A percentile compares a stretch with the other conserved stretches of the same genome.
These are phyloP conservation scores for Mycetomoellerius zeteki DNA, from an alignment of 1,140 invertebrate genomes.

Conservation along the genomic window DNA sequence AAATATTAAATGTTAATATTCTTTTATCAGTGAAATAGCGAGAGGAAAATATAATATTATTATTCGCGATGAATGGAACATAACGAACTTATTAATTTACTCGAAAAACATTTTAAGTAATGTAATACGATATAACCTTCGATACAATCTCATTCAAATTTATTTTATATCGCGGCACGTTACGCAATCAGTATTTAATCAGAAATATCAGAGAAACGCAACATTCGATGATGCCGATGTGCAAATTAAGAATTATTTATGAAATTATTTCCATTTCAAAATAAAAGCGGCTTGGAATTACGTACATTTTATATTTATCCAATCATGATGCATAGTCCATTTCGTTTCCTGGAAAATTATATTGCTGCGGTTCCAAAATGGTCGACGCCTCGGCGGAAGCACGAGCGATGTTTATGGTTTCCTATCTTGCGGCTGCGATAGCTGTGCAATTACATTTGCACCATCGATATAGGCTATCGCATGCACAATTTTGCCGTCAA, in stretches of 20 bases:
- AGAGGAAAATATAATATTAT: neutral
- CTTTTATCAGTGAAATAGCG: neutral
- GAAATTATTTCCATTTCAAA: slow-evolving; percentile 41
- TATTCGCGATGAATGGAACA: neutral
- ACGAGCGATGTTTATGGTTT: slow-evolving; percentile 73
- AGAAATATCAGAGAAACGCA: neutral
- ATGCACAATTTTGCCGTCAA: slow-evolving; percentile 13
- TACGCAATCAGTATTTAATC: slow-evolving; percentile 44
- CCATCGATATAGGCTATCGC: slow-evolving; percentile 34
- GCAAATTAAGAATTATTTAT: slow-evolving; percentile 57
- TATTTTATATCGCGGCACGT: slow-evolving; percentile 43
- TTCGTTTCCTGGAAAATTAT: slow-evolving; percentile 58
- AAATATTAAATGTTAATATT: slow-evolving; percentile 12
- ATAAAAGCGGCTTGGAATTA: slow-evolving; percentile 41
- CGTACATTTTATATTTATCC: slow-evolving; percentile 26
- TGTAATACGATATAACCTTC: slow-evolving; percentile 8
- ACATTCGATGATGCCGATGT: neutral
- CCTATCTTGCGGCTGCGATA: slow-evolving; percentile 64
- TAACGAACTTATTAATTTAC: slow-evolving; percentile 32
- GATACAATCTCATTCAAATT: slow-evolving; percentile 26
- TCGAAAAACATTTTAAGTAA: slow-evolving; percentile 23
- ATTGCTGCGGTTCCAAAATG: slow-evolving; percentile 35
- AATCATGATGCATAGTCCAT: slow-evolving; percentile 24
- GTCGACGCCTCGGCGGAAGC: slow-evolving; percentile 61
- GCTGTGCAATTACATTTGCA: slow-evolving; percentile 52